Base-by-base conservation (phyloP, 53 echinoderm and acorn worm species). In the Arbacia lixula region DNA sequence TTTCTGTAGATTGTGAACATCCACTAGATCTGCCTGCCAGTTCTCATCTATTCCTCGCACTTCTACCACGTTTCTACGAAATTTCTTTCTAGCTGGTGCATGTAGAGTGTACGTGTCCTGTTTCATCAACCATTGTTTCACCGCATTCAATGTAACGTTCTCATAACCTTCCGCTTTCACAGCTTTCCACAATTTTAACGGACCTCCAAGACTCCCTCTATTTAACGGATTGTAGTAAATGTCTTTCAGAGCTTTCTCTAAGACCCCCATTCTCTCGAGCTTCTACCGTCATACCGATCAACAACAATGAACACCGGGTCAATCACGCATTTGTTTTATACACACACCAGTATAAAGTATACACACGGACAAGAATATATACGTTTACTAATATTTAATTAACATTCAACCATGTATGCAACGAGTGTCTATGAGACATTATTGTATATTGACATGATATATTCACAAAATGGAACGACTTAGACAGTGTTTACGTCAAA, bases 31-130 rank as follows among this genome's bases (percentile, higher is more conserved):
- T 0, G 75, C 84, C 33, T 88, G 62, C 84, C 88, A 84, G 14
- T 35, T 34, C 0, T 76, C 66, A 84, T 84, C 88, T 1, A 84
- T 74, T 14, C 84, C 84, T 8, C 71, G 31, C 36, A 91, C 91
- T 12, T 39, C 28, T 21, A 91, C 91, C 52, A 67, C 32, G 53
- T 91, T 91, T 34, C 87, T 65, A 36, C 2, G 5, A 69, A 87
- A 91, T 17, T 17, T 53, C 49, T 83, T 65, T 34, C 74, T 51
- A 5, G 43, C 53, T 17, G 83, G 84, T 4, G 53, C 52, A 31
- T 87, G 91, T 11, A 90, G 62, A 0, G 86, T 86, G 53, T 90
- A 86, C 1, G 72, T 62, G 31, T 85, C 85, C 41, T 85, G 84
- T 25, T 58, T 38, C 21, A 20, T 39, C 27, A 77, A 58, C 77